Percentiles rank a stretch among this genome's conserved stretches.
Conservation (phyloP, 2,113 vertebrate species). For the Microtus pennsylvanicus region DNA sequence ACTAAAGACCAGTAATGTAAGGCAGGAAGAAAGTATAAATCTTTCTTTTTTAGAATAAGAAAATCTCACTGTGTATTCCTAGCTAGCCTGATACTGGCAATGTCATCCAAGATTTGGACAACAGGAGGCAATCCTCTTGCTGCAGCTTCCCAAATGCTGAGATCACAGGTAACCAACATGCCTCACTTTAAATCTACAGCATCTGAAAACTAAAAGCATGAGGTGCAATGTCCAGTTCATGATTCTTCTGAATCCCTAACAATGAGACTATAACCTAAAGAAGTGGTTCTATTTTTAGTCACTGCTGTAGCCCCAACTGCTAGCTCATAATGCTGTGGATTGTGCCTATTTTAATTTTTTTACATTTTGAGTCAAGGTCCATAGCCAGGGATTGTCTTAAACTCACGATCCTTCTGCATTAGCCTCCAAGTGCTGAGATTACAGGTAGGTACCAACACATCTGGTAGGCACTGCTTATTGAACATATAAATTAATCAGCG, state of each 20-base stretch:
- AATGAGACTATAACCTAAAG: constrained; percentile 1
- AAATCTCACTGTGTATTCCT: not conserved
- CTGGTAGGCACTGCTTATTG: not conserved
- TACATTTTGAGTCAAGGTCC: not conserved
- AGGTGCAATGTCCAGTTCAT: constrained; percentile 57
- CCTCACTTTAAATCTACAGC: not conserved
- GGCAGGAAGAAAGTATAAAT: not conserved
- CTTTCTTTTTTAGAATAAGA: not conserved
- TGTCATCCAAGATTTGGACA: not conserved
- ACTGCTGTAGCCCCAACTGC: constrained; percentile 2
- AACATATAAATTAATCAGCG: constrained; percentile 46
- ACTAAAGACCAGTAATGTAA: not conserved
- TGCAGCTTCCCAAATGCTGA: not conserved
- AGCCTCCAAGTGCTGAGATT: not conserved
- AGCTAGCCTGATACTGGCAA: not conserved
- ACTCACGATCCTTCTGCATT: not conserved
- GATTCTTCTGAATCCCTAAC: not conserved
- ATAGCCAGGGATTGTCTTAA: not conserved
- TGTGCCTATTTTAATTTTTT: not conserved
- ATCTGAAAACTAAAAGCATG: constrained; percentile 26
- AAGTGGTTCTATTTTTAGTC: constrained; percentile 48
- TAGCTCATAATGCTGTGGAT: constrained; percentile 11
- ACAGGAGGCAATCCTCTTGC: not conserved
- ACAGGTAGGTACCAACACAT: not conserved
- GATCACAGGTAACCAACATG: not conserved